Base-by-base conservation (phyloP, 92 coral and sea anemone genomes). In the Palythoa caribaeorum region DNA sequence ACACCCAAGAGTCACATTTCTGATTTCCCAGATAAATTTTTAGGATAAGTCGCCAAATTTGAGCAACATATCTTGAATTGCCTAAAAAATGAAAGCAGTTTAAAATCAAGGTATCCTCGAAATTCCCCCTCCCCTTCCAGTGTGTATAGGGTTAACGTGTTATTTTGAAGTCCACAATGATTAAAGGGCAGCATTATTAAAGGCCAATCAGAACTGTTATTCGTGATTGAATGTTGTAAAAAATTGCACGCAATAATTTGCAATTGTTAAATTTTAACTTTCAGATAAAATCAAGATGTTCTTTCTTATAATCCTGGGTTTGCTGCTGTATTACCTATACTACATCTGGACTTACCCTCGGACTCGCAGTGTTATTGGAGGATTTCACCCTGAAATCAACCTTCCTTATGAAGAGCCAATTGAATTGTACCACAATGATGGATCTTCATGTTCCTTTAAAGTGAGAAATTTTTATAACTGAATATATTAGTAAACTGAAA, bases 361-460 rank as follows among this genome's bases (percentile, higher is more conserved):
- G 59, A 68, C 86, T 69, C 86, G 57, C 20, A 66, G 38, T 21
- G 86, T 81, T 16, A 63, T 66, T 28, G 86, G 86, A 9, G 86
- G 86, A 47, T 36, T 81, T 5, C 86, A 81, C 73, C 86, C 76
- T 9, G 86, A 81, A 81, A 81, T 81, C 60, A 20, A 50, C 62
- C 74, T 81, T 48, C 86, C 86, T 44, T 52, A 81, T 68, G 86
- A 81, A 65, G 38, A 81, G 6, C 75, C 75, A 10, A 74, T 81
- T 12, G 86, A 81, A 38, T 11, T 81, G 75, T 81, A 81, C 62
- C 86, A 81, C 73, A 81, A 81, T 52, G 48, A 81, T 44, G 71
- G 37, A 44, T 81, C 86, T 16, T 44, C 62, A 28, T 71, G 60
- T 47, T 81, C 86, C 10, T 71, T 63, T 38, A 79, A 60, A 66